Conservation (phyloP, 2,888 invertebrate genomes). For the Pardosa pseudoannulata region DNA sequence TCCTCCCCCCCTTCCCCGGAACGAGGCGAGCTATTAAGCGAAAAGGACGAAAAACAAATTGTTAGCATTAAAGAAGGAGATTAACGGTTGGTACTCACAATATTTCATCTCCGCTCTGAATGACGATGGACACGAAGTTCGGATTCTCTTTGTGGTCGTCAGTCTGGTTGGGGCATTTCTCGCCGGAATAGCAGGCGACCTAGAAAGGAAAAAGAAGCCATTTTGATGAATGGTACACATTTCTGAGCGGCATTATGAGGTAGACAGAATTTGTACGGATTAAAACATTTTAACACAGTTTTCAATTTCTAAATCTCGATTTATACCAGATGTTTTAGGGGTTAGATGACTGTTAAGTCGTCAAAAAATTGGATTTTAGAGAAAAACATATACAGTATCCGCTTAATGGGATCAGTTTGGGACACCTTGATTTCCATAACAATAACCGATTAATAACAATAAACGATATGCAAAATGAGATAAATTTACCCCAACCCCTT, state of each 20-base stretch:
- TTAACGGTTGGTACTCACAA: constrained; percentile 21
- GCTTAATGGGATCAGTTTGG: no score
- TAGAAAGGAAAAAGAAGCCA: constrained; percentile 7
- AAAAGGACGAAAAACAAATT: not conserved
- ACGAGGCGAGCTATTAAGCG: no score
- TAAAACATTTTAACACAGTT: not conserved
- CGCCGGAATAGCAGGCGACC: constrained; percentile 55
- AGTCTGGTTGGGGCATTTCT: constrained; percentile 42
- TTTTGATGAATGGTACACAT: not conserved
- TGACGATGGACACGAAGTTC: constrained; percentile 21
- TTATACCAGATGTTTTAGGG: not conserved
- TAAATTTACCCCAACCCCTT: no score
- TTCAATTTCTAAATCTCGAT: not conserved
- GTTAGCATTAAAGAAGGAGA: not conserved
- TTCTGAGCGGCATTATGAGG: not conserved
- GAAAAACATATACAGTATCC: not conserved
- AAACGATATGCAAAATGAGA: no score
- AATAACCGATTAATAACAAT: no score
- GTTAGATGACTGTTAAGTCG: no score
- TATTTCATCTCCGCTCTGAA: constrained; percentile 54
- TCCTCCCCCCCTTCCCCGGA: no score
- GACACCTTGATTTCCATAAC: no score
- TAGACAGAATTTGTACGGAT: not conserved
- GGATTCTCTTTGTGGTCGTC: constrained; percentile 29
- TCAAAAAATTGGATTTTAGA: not conserved